These are phyloP conservation scores for Polypterus senegalus DNA, from an alignment of 2,113 vertebrate genomes.

Conservation along the genomic window DNA sequence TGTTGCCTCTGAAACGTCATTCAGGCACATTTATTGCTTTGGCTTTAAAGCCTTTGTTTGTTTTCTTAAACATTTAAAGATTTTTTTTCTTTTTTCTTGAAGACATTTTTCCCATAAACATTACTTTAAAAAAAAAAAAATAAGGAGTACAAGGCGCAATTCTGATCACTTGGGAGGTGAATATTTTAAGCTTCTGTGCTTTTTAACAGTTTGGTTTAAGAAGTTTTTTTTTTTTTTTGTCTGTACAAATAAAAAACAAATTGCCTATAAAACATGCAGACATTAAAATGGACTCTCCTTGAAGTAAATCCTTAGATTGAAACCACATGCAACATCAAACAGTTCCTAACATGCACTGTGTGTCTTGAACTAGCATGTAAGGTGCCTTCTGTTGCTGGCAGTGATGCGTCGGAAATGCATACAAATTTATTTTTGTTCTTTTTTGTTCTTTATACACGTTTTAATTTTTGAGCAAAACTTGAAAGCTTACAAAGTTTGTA, in stretches of 20 bases:
- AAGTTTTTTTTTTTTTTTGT: conserved; percentile 21
- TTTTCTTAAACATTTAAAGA: no score
- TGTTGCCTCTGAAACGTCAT: no score
- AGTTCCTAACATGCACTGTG: conserved; percentile 61
- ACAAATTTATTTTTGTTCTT: conserved; percentile 21
- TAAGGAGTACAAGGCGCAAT: no score
- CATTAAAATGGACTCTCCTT: conserved; percentile 54
- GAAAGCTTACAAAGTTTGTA: conserved; percentile 78
- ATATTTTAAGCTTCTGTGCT: conserved; percentile 2
- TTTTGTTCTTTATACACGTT: conserved; percentile 54
- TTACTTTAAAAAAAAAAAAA: no score
- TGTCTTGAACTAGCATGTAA: conserved; percentile 61
- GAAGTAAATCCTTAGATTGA: conserved; percentile 50
- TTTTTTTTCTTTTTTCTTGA: no score
- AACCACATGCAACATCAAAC: conserved; percentile 68
- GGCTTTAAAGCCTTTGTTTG: no score
- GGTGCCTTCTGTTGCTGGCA: conserved; percentile 70
- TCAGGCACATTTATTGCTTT: no score
- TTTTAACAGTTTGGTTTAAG: conserved; percentile 31
- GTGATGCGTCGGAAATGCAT: conserved; percentile 64
- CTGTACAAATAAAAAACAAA: conserved; percentile 40
- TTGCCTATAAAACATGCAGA: conserved; percentile 56
- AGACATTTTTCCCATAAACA: no score
- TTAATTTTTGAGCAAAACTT: conserved; percentile 53
- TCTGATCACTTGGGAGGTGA: no score